phyloP scores from a whole-genome alignment of 2,888 invertebrate species.

The Lithodes maja region DNA sequence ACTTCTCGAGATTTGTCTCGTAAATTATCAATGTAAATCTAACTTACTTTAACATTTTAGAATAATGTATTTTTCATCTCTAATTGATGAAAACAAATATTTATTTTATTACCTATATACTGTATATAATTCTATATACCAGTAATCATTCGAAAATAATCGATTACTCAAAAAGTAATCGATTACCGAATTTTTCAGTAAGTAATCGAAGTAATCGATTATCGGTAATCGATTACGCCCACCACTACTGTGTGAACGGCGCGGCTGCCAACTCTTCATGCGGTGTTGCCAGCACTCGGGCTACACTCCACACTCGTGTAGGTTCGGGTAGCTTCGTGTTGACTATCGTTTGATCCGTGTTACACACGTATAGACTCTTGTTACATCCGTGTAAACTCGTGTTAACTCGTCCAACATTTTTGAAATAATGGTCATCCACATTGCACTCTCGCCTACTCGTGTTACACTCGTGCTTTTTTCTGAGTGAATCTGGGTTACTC shows the following conservation, averaged over 20 bases:
- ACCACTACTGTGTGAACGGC: not conserved
- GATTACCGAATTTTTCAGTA: not conserved
- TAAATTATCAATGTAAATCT: not conserved
- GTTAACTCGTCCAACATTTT: too few species aligned
- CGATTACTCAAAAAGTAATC: not conserved
- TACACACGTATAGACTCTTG: too few species aligned
- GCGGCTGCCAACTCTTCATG: too few species aligned
- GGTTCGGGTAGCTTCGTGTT: too few species aligned
- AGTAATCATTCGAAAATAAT: not conserved
- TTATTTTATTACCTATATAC: not conserved
- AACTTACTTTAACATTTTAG: not conserved
- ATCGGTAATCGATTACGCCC: not conserved
- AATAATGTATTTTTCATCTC: not conserved
- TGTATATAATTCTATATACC: not conserved
- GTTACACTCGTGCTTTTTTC: too few species aligned
- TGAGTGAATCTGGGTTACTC: too few species aligned
- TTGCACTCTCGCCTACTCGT: too few species aligned
- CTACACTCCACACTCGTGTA: too few species aligned
- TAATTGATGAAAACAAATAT: not conserved
- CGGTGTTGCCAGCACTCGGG: too few species aligned
- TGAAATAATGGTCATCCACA: too few species aligned
- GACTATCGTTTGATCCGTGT: too few species aligned
- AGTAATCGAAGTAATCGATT: not conserved
- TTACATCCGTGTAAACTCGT: too few species aligned
- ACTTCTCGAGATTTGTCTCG: not conserved